Base-by-base conservation (phyloP, 2,797 vertebrate genomes). In the Coregonus ussuriensis region DNA sequence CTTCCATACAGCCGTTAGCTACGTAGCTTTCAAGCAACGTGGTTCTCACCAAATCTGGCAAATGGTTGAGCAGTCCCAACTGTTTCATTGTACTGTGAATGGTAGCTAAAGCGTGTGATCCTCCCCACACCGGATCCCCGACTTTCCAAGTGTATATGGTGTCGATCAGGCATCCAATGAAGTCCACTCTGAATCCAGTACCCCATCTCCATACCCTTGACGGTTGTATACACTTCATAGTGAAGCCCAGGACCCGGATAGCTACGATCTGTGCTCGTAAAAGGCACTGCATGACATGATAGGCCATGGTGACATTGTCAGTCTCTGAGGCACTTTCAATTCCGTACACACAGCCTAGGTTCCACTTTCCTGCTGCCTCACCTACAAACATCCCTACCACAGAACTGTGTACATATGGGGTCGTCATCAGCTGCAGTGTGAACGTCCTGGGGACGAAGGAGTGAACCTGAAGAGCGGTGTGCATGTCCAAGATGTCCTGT, bases 381-480 rank as follows among this genome's bases (percentile, higher is more conserved):
- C 77, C 52, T 1, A 78, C 71, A 21, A 68, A 72, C 16, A 66
- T 0, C 37, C 70, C 70, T 53, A 52, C 59, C 25, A 0, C 35
- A 9, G 66, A 41, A 5, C 1, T 47, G 18, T 14, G 4, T 25
- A 6, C 1, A 71, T 59, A 70, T 0, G 75, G 75, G n/a, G 14
- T n/a, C 7, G 54, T 63, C 6, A 63, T 6, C 37, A 77, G 4
- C 0, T 77, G 76, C 11, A 78, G 51, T 4, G 63, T 1, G 7
- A 74, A 78, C 0, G 71, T 74, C 4, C 77, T 68, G 63, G 71
- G 13, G 18, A 74, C 51, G 4, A 78, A 78, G 1, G 71, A 63
- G 31, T 78, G 77, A 31, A 73, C 51, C 63, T 78, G 77, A 0
- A 78, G 77, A 33, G 14, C 41, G 13, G 77, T 78, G 71, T 74